Percentiles rank a stretch among this genome's conserved stretches.
Evolutionary conservation across 2,888 invertebrate genomes (phyloP).

Genomic region (Latheticus oryzae): DNA sequence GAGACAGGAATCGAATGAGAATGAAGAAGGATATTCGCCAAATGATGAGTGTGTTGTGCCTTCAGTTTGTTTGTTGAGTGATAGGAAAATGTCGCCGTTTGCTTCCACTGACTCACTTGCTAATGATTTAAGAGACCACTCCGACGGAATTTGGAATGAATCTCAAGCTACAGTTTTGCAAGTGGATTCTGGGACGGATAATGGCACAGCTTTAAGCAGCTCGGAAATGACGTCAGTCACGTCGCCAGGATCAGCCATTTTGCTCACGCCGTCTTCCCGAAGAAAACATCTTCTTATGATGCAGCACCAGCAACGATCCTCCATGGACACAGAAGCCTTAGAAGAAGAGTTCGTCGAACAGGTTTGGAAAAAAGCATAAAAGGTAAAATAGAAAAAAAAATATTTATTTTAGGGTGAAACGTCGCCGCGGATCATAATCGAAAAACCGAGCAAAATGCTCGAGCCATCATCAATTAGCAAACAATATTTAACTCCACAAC

Average conservation of each 20-base stretch:
- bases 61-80: constrained; percentile 62
- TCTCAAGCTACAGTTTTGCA: constrained; percentile 87
- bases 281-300: constrained; percentile 80
- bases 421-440: constrained; percentile 46
- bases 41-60: constrained; percentile 69
- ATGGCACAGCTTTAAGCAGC: constrained; percentile 71
- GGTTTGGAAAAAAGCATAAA: too few species aligned
- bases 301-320: constrained; percentile 88
- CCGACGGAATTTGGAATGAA: constrained; percentile 91
- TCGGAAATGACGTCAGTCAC: constrained; percentile 65
- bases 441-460: constrained; percentile 38
- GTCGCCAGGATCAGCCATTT: constrained; percentile 70
- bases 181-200: constrained; percentile 77
- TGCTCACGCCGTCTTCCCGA: constrained; percentile 82
- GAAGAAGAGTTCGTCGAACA: constrained; percentile 78
- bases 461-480: constrained; percentile 43
- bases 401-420: constrained; percentile 27
- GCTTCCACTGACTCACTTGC: constrained; percentile 86
- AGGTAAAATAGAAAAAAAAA: too few species aligned
- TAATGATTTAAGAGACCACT: constrained; percentile 85
- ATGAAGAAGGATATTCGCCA: constrained; percentile 58
- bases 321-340: constrained; percentile 85
- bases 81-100: constrained; percentile 76
- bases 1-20: constrained; percentile 69
- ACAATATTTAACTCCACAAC: constrained; percentile 51